Percentiles rank a stretch among this genome's conserved stretches.
These are phyloP conservation scores for Microctonus brassicae DNA, from an alignment of 2,888 invertebrate genomes.

Conservation along the genomic window DNA sequence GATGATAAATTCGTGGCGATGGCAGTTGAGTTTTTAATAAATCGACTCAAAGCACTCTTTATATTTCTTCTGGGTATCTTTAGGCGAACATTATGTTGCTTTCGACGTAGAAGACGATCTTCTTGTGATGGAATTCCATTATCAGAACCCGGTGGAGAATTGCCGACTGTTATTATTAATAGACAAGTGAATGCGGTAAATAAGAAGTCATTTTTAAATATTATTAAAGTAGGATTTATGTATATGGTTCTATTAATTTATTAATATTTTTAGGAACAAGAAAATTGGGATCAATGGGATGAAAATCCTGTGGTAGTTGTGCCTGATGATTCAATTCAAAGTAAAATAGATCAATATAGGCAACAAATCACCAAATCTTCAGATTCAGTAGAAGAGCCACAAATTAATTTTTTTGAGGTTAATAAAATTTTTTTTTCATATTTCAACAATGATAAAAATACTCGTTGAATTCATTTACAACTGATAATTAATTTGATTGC, in stretches of 20 bases:
- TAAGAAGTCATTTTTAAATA: neutral
- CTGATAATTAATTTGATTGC: too few relatives aligned
- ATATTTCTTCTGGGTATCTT: slow-evolving; percentile 72
- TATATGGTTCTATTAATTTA: neutral
- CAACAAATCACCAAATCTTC: slow-evolving; percentile 71
- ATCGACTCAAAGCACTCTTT: slow-evolving; percentile 73
- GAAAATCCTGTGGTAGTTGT: slow-evolving; percentile 70
- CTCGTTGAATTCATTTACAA: too few relatives aligned
- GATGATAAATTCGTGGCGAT: slow-evolving; percentile 47
- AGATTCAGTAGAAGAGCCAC: slow-evolving; percentile 68
- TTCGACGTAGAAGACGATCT: slow-evolving; percentile 72
- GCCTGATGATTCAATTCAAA: slow-evolving; percentile 71
- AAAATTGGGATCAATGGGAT: slow-evolving; percentile 77
- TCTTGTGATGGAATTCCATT: slow-evolving; percentile 73
- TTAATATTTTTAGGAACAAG: slow-evolving; percentile 59
- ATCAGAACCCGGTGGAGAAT: slow-evolving; percentile 72
- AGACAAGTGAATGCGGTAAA: slow-evolving; percentile 39
- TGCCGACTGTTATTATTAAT: slow-evolving; percentile 64
- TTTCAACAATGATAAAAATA: too few relatives aligned
- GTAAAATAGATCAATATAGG: slow-evolving; percentile 76
- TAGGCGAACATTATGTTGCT: slow-evolving; percentile 75
- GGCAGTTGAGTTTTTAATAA: slow-evolving; percentile 70
- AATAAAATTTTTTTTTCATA: neutral
- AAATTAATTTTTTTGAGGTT: slow-evolving; percentile 74
- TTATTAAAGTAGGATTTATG: slow-evolving; percentile 22